Evolutionary conservation across 1,140 invertebrate species (phyloP).

Genomic region (Conus betulinus): DNA sequence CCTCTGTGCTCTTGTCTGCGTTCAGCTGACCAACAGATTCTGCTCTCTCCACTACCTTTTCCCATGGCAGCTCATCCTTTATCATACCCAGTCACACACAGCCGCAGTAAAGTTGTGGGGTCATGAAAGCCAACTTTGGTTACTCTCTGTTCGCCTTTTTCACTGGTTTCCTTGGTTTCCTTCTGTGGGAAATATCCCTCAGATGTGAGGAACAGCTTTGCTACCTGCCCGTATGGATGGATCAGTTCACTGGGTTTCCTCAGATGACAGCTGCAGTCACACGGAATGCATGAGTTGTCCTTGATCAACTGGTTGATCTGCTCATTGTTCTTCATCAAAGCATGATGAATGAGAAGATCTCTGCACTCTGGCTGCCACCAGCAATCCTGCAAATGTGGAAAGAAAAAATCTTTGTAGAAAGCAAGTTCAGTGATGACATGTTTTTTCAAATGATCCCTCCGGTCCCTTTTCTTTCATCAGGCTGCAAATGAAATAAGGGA

Average conservation of each 20-base stretch:
- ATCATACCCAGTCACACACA: slow-evolving; percentile 47
- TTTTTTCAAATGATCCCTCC: background rate
- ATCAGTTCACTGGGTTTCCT: slow-evolving; percentile 30
- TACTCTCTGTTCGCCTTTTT: background rate
- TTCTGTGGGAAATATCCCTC: slow-evolving; percentile 37
- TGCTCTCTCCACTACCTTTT: slow-evolving; percentile 38
- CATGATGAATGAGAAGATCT: slow-evolving; percentile 17
- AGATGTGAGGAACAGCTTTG: slow-evolving; percentile 14
- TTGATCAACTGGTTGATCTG: background rate
- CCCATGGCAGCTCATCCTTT: slow-evolving; percentile 29
- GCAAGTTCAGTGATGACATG: background rate
- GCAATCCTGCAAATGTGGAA: background rate
- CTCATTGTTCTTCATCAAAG: background rate
- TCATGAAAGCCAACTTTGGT: background rate
- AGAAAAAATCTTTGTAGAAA: slow-evolving; percentile 32
- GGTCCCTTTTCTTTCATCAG: background rate
- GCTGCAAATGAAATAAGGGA: background rate
- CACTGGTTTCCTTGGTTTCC: too few species aligned
- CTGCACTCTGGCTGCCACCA: slow-evolving; percentile 28
- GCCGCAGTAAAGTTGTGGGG: background rate
- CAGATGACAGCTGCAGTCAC: background rate
- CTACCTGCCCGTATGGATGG: slow-evolving; percentile 12
- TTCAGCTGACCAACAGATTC: background rate
- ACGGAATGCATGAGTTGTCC: slow-evolving; percentile 11
- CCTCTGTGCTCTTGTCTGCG: background rate